Evolutionary conservation across 2,113 vertebrate species (phyloP).

Genomic region (Bos indicus): DNA sequence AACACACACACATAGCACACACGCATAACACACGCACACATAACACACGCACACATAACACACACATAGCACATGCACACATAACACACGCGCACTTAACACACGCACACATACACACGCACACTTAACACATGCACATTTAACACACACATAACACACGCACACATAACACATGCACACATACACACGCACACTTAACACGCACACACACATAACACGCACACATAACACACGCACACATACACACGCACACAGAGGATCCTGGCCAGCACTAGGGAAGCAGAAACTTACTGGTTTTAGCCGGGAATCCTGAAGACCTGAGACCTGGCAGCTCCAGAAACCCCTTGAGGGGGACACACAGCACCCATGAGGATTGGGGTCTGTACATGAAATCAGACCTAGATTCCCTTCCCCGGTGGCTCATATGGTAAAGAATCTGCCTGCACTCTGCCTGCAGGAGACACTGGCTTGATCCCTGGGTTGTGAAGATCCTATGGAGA

Average conservation of each 20-base stretch:
- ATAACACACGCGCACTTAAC: background rate
- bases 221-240: too few species aligned
- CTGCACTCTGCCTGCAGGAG: background rate
- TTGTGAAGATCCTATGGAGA: background rate
- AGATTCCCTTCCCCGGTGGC: background rate
- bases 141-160: too few species aligned
- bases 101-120: too few species aligned
- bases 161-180: too few species aligned
- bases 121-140: too few species aligned
- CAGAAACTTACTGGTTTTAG: background rate
- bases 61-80: too few species aligned
- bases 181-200: too few species aligned
- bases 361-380: background rate
- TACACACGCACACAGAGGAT: background rate
- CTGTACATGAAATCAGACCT: background rate
- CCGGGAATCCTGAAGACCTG: background rate
- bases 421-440: background rate
- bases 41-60: background rate
- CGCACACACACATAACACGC: too few species aligned
- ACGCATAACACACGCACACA: too few species aligned
- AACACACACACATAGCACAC: too few species aligned
- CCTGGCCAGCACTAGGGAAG: background rate
- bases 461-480: background rate
- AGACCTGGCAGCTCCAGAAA: background rate
- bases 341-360: background rate